Percentiles rank a stretch among this genome's conserved stretches.
Conservation (phyloP, 2,113 vertebrate species). For the Balaeniceps rex region DNA sequence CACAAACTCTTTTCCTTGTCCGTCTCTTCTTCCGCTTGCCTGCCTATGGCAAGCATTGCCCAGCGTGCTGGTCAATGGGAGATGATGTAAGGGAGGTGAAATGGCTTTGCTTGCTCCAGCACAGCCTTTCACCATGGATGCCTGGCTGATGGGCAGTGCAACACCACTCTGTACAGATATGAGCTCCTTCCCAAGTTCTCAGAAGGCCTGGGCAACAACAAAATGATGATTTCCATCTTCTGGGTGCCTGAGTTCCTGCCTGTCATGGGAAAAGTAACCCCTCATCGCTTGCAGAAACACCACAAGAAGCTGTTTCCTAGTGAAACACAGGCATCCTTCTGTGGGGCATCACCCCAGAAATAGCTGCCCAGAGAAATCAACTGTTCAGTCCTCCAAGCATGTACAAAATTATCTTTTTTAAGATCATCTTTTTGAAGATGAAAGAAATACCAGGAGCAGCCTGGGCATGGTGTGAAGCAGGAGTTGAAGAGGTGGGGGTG, state of each 20-base stretch:
- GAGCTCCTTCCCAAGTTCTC: neutral
- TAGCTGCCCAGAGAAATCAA: neutral
- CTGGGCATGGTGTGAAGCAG: neutral
- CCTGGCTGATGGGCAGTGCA: neutral
- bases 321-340: neutral
- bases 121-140: neutral
- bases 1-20: neutral
- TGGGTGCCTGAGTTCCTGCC: neutral
- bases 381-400: neutral
- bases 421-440: neutral
- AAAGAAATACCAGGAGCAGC: neutral
- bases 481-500: neutral
- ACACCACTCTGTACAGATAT: accelerated
- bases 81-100: neutral
- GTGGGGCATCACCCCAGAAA: neutral
- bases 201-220: neutral
- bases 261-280: neutral
- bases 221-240: neutral
- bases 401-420: neutral
- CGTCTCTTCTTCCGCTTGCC: neutral
- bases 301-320: neutral
- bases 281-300: neutral
- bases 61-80: neutral
- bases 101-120: neutral
- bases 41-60: neutral